Percentiles rank a stretch among this genome's conserved stretches.
Evolutionary conservation across 2,113 vertebrate genomes (phyloP).

Genomic region (Gasterosteus nipponicus): DNA sequence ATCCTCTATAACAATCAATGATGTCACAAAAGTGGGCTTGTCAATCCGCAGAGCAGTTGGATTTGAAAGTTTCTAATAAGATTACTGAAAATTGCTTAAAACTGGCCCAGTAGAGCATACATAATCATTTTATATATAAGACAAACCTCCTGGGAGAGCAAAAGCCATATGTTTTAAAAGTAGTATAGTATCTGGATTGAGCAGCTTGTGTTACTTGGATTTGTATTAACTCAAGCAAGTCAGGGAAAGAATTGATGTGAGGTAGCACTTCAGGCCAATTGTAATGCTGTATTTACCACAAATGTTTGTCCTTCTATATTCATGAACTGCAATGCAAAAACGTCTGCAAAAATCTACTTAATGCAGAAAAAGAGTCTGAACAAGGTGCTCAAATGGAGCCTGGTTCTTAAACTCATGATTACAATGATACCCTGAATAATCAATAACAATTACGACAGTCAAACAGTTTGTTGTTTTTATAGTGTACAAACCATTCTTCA

Average conservation of each 20-base stretch:
- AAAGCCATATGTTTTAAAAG: background rate
- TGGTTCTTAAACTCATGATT: constrained; percentile 16
- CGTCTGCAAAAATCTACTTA: background rate
- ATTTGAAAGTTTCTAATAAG: background rate
- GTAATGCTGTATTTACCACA: background rate
- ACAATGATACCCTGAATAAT: constrained; percentile 12
- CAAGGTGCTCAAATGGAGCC: background rate
- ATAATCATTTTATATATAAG: background rate
- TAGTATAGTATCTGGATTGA: background rate
- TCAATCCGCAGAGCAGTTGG: background rate
- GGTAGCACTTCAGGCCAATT: background rate
- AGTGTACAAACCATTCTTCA: background rate
- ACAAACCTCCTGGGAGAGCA: background rate
- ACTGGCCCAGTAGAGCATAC: background rate
- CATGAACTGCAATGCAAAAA: constrained; percentile 4
- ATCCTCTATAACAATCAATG: background rate
- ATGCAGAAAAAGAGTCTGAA: background rate
- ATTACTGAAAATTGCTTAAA: background rate
- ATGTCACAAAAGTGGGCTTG: background rate
- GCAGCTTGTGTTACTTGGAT: background rate
- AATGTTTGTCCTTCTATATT: background rate
- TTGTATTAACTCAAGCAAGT: background rate
- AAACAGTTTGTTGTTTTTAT: constrained; percentile 31
- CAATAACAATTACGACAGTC: constrained; percentile 38
- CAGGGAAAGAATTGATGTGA: background rate